Evolutionary conservation across 2,113 vertebrate genomes (phyloP).

Genomic region (Buteo buteo): DNA sequence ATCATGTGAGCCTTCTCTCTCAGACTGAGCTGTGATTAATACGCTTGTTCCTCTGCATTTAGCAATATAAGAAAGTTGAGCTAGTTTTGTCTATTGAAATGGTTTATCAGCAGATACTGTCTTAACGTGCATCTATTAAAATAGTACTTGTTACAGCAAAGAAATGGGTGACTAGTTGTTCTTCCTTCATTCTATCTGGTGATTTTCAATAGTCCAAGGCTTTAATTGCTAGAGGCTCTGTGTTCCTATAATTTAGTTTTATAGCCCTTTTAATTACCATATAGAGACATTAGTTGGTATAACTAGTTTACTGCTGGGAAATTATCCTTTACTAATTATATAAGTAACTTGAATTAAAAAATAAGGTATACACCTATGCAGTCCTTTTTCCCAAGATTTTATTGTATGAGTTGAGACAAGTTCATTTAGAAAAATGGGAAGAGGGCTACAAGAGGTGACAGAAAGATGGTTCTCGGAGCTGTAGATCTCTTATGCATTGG

Average conservation of each 20-base stretch:
- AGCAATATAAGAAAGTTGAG: rapidly evolving
- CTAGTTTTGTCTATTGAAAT: not conserved
- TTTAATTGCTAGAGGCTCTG: not conserved
- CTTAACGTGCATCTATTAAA: not conserved
- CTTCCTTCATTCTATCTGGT: not conserved
- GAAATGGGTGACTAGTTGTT: not conserved
- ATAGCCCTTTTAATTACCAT: not conserved
- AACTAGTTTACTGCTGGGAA: not conserved
- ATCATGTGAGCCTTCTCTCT: not conserved
- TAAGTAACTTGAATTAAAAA: not conserved
- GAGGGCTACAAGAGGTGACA: not conserved
- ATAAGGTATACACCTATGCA: not conserved
- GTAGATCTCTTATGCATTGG: not conserved
- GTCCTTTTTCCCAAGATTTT: not conserved
- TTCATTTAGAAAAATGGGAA: not conserved
- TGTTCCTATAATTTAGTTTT: not conserved
- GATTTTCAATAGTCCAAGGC: not conserved
- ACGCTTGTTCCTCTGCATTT: not conserved
- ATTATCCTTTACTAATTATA: not conserved
- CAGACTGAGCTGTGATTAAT: not conserved
- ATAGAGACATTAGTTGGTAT: not conserved
- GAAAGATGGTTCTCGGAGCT: not conserved
- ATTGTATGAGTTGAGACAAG: not conserved
- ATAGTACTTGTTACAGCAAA: not conserved
- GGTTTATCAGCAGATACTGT: not conserved